Evolutionary conservation across 2,888 invertebrate species (phyloP), one percentile per base, ranked within the genome.

Genomic region (Pollenia amentaria): DNA sequence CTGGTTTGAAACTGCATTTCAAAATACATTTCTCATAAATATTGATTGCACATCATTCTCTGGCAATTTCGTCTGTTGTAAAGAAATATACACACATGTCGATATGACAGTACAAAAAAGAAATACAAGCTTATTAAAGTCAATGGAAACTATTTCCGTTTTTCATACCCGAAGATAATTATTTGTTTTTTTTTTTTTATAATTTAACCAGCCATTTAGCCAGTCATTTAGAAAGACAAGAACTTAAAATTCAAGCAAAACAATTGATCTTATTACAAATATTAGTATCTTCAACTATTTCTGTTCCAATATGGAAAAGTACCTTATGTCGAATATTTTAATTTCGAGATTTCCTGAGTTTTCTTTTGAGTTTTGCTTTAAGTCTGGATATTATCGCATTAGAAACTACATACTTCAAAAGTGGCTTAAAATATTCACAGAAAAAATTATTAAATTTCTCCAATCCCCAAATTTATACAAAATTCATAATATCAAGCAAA

Each of bases 141-240:
- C 57, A 76, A 79, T 83, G 70, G 62, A 79, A 86, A 83, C 69
- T 64, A 70, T 78, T 86, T 83, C 83, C 86, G 83, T 57, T 83
- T 29, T 69, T 69, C 12, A 69, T 79, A 70, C 44, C 69, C 51
- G 40, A 79, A 79, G 72, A 76, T 83, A 51, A 75, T 79, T 78
- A 78, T 78, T 75, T 53, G 29, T 44, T 48, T 70, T 48, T 42
- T 44, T 18, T 46, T 51, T 18, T 21, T 12, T 16, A 51, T 21
- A 21, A 2, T 21, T 21, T 21, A 21, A 21, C 21, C 44, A 53
- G 16, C 11, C 64, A 29, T 40, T 21, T 70, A 72, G 51, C 18
- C 77, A 73, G 16, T 60, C 42, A 55, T 12, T 55, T 11, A 65
- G 11, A 40, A 57, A 29, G 16, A 40, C 44, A 78, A 40, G n/a